Conservation (phyloP, 1,140 invertebrate species). For the Archegozetes longisetosus region DNA sequence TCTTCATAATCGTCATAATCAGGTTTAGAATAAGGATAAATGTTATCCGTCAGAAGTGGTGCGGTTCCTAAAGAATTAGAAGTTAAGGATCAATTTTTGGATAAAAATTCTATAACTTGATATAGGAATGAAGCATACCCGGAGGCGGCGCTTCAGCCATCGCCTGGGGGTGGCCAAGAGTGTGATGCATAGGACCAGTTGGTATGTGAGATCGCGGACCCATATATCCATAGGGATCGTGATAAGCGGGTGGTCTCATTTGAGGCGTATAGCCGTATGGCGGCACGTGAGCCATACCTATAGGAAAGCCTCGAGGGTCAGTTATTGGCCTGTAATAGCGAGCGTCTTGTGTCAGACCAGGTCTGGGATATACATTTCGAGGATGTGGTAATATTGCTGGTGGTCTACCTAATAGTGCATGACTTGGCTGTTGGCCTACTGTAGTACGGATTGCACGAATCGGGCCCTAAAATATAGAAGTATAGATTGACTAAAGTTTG, state of each 20-base stretch:
- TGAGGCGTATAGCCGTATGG: neutral
- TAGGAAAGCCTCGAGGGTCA: neutral
- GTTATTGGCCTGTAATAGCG: neutral
- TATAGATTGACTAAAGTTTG: no score
- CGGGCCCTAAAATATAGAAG: no score
- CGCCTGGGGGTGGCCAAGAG: neutral
- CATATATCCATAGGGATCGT: neutral
- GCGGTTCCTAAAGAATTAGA: neutral
- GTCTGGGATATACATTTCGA: neutral
- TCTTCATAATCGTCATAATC: conserved; percentile 21
- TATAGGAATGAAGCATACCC: neutral
- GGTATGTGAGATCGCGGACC: neutral
- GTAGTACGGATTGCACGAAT: neutral
- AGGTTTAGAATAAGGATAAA: conserved; percentile 8
- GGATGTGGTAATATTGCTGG: neutral
- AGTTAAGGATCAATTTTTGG: neutral
- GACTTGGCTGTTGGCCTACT: neutral
- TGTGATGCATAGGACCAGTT: neutral
- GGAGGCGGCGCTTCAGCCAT: neutral
- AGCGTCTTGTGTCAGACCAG: neutral
- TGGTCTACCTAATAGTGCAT: neutral
- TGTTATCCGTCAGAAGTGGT: neutral
- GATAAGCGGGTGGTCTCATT: neutral
- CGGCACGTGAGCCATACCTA: neutral
- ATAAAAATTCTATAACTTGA: neutral